Percentiles rank a stretch among this genome's conserved stretches.
phyloP scores from a whole-genome alignment of 2,797 vertebrate genomes.

The Siniperca scherzeri region DNA sequence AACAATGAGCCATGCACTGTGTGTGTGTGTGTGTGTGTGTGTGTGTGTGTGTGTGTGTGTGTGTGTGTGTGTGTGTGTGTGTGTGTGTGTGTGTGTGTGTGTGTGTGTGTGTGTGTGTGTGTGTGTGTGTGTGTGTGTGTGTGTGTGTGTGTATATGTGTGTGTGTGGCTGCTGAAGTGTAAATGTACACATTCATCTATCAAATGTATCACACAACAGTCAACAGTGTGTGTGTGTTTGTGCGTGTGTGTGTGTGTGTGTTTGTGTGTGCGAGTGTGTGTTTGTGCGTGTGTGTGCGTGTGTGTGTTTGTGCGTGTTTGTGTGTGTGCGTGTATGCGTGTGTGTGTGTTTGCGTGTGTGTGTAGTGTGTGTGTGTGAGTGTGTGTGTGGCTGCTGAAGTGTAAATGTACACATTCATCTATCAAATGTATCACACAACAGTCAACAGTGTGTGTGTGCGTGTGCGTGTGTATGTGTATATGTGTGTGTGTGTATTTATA shows the following conservation, averaged over 20 bases:
- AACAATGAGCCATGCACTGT: conserved; percentile 1
- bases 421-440: not conserved
- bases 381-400: not conserved
- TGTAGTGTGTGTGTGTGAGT: not conserved
- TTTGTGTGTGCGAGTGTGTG: too few species aligned
- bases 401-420: not conserved
- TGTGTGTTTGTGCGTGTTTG: too few species aligned
- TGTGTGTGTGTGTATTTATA: too few species aligned
- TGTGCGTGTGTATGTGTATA: too few species aligned
- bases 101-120: not conserved
- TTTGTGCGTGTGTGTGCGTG: not conserved
- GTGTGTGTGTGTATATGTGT: not conserved
- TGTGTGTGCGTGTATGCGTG: not conserved
- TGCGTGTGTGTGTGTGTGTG: not conserved
- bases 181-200: not conserved
- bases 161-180: not conserved
- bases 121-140: conserved; percentile 6
- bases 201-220: not conserved
- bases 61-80: not conserved
- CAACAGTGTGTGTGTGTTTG: not conserved
- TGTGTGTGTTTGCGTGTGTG: not conserved
- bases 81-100: too few species aligned
- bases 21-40: not conserved
- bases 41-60: not conserved
- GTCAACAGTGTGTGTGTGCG: not conserved